A percentile compares a stretch with the other conserved stretches of the same genome.
These are phyloP conservation scores for Ophion costatus DNA, from an alignment of 2,888 invertebrate species.

Conservation along the genomic window DNA sequence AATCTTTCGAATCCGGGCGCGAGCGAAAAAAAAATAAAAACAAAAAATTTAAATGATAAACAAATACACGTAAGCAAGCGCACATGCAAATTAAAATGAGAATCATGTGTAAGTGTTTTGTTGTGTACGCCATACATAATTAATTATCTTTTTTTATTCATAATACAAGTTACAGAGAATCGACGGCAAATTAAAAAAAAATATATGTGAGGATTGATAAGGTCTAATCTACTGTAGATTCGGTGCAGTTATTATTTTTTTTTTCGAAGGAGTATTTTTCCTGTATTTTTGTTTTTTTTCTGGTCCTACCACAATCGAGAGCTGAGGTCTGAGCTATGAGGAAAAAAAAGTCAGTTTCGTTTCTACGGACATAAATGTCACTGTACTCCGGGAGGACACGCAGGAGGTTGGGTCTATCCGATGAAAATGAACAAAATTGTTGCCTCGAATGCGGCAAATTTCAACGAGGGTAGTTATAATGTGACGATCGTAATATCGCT, in stretches of 20 bases:
- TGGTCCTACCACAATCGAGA: slow-evolving; percentile 74
- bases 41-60: slow-evolving; percentile 36
- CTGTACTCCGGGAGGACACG: slow-evolving; percentile 24
- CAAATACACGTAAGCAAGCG: slow-evolving; percentile 72
- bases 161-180: slow-evolving; percentile 49
- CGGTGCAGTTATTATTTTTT: slow-evolving; percentile 70
- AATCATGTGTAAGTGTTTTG: slow-evolving; percentile 71
- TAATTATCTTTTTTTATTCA: slow-evolving; percentile 30
- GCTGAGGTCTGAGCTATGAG: slow-evolving; percentile 65
- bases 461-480: neutral
- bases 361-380: slow-evolving; percentile 55
- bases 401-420: slow-evolving; percentile 25
- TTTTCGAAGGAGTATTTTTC: slow-evolving; percentile 52
- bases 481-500: neutral
- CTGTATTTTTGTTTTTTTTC: slow-evolving; percentile 60
- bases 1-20: slow-evolving; percentile 27
- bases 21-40: slow-evolving; percentile 56
- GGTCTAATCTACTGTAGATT: slow-evolving; percentile 69
- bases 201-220: slow-evolving; percentile 69
- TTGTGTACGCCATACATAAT: slow-evolving; percentile 62
- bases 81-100: slow-evolving; percentile 79
- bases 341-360: slow-evolving; percentile 68
- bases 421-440: slow-evolving; percentile 17
- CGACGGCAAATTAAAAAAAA: slow-evolving; percentile 71
- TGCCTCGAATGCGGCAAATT: slow-evolving; percentile 2